Base-by-base conservation (phyloP, 2,888 invertebrate species). In the Polia nebulosa region DNA sequence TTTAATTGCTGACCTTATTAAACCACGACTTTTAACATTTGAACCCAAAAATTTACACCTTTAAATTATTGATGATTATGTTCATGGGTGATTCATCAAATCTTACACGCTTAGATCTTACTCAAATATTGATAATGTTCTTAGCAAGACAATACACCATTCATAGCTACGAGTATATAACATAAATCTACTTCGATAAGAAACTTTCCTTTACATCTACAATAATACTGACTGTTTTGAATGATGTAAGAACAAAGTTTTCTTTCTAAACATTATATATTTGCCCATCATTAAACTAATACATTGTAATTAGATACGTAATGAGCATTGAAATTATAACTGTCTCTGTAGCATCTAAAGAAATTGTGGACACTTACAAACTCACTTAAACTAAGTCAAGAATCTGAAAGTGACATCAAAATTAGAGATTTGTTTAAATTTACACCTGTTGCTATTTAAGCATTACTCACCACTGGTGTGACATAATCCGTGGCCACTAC, bases 91-190 rank as follows among this genome's bases (percentile, higher is more conserved):
- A 45, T 34, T 32, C 20, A 56, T 34, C 3, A 17, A 29, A n/a
- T n/a, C 34, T 25, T 55, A 67, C 1, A 51, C 17, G 39, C 11
- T 47, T 8, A 36, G 52, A 20, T 22, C 3, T 39, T 65, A 70
- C 5, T 11, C 32, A 65, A 66, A 60, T 66, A 70, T 62, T 66
- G 22, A 55, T 34, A 32, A 15, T 55, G 41, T n/a, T 49, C 25
- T 59, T 20, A 69, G 1, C 11, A 47, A 66, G 29, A 72, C 63
- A 76, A 72, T 69, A 63, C 44, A 44, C 27, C 9, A 59, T 69
- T 72, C 60, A 72, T 9, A 70, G 75, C n/a, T n/a, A n/a, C n/a
- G n/a, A n/a, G n/a, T n/a, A n/a, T n/a, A 83, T 77, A 83, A 64
- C 27, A 32, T 20, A 56, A 59, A 63, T 70, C 51, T 25, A 52